A percentile compares a stretch with the other conserved stretches of the same genome.
These are phyloP conservation scores for Orchesella cincta DNA, from an alignment of 1,140 invertebrate species.

Conservation along the genomic window DNA sequence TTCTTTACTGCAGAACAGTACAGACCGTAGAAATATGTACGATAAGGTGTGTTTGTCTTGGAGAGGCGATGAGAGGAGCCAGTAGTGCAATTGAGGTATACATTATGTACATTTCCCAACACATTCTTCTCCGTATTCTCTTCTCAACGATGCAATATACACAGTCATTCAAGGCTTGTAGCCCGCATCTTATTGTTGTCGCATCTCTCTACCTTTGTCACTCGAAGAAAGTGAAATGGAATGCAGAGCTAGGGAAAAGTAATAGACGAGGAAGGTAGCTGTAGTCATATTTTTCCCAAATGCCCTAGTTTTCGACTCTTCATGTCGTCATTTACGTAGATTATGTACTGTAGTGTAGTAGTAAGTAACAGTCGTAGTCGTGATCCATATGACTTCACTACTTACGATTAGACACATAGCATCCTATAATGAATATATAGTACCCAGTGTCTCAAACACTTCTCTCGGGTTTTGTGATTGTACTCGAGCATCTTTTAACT, in stretches of 20 bases:
- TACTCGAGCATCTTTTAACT: background rate
- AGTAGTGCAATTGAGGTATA: background rate
- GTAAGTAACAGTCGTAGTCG: too few relatives aligned
- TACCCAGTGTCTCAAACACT: too few relatives aligned
- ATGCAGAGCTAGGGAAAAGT: slow-evolving; percentile 2
- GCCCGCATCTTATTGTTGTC: too few relatives aligned
- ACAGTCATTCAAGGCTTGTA: too few relatives aligned
- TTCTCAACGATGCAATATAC: slow-evolving; percentile 9
- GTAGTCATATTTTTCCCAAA: slow-evolving; percentile 22
- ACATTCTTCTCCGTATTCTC: background rate
- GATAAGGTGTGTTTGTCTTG: background rate
- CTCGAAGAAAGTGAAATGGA: background rate
- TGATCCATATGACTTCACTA: background rate
- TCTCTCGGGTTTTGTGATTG: too few relatives aligned
- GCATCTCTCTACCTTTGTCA: too few relatives aligned
- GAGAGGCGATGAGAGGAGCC: background rate
- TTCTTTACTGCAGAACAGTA: too few relatives aligned
- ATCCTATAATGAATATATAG: too few relatives aligned
- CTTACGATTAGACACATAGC: too few relatives aligned
- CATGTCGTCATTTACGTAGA: slow-evolving; percentile 21
- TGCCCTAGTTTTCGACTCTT: slow-evolving; percentile 9
- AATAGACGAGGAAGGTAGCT: background rate
- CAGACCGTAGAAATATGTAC: background rate
- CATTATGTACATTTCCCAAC: too few relatives aligned
- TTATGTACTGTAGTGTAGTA: background rate